Evolutionary conservation across 2,113 vertebrate genomes (phyloP), one percentile per base, ranked within the genome.

Genomic region (Tetraodon nigroviridis): DNA sequence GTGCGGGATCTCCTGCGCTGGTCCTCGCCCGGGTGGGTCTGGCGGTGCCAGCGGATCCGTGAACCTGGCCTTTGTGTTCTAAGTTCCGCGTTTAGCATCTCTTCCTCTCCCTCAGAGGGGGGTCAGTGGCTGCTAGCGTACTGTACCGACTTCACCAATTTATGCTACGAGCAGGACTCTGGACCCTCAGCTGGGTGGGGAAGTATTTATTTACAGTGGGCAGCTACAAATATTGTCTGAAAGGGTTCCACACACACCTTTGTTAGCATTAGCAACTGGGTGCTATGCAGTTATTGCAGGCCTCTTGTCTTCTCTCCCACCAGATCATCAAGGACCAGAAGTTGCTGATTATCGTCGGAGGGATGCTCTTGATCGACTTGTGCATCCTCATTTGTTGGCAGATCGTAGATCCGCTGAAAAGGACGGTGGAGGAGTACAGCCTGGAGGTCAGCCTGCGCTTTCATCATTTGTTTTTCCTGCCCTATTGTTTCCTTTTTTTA

Each of bases 311-410:
- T 65, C 50, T 71, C 73, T 68, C 70, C 79, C 21, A 86, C 64
- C 89, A 99, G 97, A 99, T 99, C 87, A 99, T 99, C 88, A 99
- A 99, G 89, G 96, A 99, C 90, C 97, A 99, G 90, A 99, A 99
- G 85, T 87, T 99, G 87, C 87, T 99, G 73, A 94, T 97, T 80
- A 99, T 99, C 32, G 97, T 99, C 45, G 97, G 97, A 49, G 96
- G 95, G 85, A 99, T 99, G 97, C 90, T 99, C 83, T 90, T 99
- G 60, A 98, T 99, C 75, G 97, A 99, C 90, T 90, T 99, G 67
- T 98, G 96, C 90, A 99, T 99, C 88, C 90, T 99, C 78, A 98
- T 98, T 88, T 98, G 94, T 91, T 99, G 97, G 97, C 97, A 99
- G 90, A 93, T 97, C 51, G 95, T 99, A 79, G 96, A 99, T 84